phyloP scores from a whole-genome alignment of 2,113 vertebrate species.

The cattle (Bos taurus) region DNA sequence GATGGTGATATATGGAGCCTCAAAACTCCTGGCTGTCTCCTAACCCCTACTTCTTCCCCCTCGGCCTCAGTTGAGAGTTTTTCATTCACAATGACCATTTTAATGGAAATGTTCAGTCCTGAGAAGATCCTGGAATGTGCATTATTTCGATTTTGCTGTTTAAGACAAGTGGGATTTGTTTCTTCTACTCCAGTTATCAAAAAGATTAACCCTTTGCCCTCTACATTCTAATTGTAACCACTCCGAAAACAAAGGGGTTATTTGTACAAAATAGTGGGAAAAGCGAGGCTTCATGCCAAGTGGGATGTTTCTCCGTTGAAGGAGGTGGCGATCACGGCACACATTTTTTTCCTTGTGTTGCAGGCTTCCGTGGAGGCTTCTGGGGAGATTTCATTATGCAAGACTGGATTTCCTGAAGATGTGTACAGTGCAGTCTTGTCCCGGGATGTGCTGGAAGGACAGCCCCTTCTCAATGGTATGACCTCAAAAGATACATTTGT shows the following conservation, averaged over 20 bases:
- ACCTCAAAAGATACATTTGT: conserved; percentile 39
- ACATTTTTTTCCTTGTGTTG: conserved; percentile 75
- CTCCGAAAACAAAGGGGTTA: conserved; percentile 87
- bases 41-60: neutral
- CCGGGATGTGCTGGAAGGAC: conserved; percentile 87
- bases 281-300: conserved; percentile 73
- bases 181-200: conserved; percentile 86
- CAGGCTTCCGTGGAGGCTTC: conserved; percentile 91
- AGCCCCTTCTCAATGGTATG: conserved; percentile 93
- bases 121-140: conserved; percentile 82
- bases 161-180: conserved; percentile 95
- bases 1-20: conserved; percentile 32
- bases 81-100: conserved; percentile 79
- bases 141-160: conserved; percentile 83
- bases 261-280: conserved; percentile 81
- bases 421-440: conserved; percentile 89
- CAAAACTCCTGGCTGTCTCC: conserved; percentile 64
- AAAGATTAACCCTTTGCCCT: conserved; percentile 95
- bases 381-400: conserved; percentile 89
- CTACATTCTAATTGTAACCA: conserved; percentile 84
- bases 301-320: conserved; percentile 76
- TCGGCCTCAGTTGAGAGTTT: conserved; percentile 51
- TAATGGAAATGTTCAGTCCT: conserved; percentile 83
- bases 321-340: conserved; percentile 65
- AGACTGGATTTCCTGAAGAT: conserved; percentile 95